Base-by-base conservation (phyloP, 2,797 vertebrate genomes). In the Hydrocynus forskahlii region DNA sequence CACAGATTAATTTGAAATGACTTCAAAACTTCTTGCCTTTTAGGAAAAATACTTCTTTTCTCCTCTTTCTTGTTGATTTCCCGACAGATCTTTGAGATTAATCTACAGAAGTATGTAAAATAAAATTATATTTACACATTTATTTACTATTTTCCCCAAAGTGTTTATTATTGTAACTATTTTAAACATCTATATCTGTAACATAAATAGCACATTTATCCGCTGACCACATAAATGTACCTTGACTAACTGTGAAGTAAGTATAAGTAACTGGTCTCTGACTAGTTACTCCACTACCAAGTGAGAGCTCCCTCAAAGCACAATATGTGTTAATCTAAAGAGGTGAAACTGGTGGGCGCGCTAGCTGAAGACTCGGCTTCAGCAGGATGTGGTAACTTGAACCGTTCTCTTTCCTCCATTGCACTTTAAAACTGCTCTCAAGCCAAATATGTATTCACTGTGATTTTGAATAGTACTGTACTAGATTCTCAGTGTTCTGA, bases 11-110 rank as follows among this genome's bases (percentile, higher is more conserved):
- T 14, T 59, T 38, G 55, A 59, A 54, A 21, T 35, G 12, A 52
- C 2, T 68, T 13, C 54, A 1, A 1, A 71, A 62, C 63, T 59
- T 85, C 92, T 92, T 87, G 96, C 96, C 92, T 95, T 86, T 93
- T 96, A 1, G 85, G 66, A 63, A 97, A 96, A 75, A 96, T 89
- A 70, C 93, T 91, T 68, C 90, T 89, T 68, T 86, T 95, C 81
- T 95, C 95, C 80, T 97, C 96, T 29, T 97, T 97, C 86, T 91
- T 95, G 86, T 93, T 95, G 89, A 98, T 98, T 59, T 97, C 96
- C 83, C 89, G 91, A 86, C 95, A 96, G 89, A 98, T 86, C 88
- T 96, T 97, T 38, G 94, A 96, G 85, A 98, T 89, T 72, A 97
- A 89, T 84, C 97, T 98, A 80, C 21, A 64, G 82, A 52, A 9